Evolutionary conservation across 1,140 invertebrate genomes (phyloP).

Genomic region (Micrasema minimum): DNA sequence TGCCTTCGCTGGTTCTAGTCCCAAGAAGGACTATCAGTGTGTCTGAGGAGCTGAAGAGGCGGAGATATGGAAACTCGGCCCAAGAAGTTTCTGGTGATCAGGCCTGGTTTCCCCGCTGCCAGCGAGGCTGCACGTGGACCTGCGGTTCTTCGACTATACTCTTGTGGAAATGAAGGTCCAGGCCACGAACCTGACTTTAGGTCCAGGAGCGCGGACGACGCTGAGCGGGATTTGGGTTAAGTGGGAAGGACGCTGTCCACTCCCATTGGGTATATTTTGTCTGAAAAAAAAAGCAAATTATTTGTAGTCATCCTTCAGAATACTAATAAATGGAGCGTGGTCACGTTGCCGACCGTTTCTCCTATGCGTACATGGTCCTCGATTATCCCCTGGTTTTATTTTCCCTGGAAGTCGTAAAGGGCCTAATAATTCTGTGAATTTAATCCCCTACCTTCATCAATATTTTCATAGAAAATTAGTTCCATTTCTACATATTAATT

Average conservation of each 20-base stretch:
- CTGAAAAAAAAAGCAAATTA: no score
- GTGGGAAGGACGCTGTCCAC: slow-evolving; percentile 55
- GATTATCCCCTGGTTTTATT: no score
- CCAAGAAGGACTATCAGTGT: slow-evolving; percentile 80
- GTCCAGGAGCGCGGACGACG: slow-evolving; percentile 57
- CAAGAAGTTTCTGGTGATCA: slow-evolving; percentile 49
- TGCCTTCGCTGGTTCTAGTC: slow-evolving; percentile 58
- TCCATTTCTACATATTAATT: no score
- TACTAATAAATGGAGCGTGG: no score
- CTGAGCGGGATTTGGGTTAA: slow-evolving; percentile 79
- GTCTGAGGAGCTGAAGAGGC: slow-evolving; percentile 84
- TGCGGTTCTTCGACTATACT: slow-evolving; percentile 82
- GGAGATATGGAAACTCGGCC: slow-evolving; percentile 63
- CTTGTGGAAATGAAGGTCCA: slow-evolving; percentile 80
- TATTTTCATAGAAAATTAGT: no score
- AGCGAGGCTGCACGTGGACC: slow-evolving; percentile 77
- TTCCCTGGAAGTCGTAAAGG: no score
- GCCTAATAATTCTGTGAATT: no score
- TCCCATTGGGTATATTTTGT: no score
- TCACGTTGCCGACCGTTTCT: no score
- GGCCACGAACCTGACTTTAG: slow-evolving; percentile 67
- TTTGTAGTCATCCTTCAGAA: no score
- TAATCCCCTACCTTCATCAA: no score
- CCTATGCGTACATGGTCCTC: no score
- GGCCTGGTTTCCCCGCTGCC: slow-evolving; percentile 60